phyloP scores from a whole-genome alignment of 2,888 invertebrate genomes.

The Napeogenes sylphis region DNA sequence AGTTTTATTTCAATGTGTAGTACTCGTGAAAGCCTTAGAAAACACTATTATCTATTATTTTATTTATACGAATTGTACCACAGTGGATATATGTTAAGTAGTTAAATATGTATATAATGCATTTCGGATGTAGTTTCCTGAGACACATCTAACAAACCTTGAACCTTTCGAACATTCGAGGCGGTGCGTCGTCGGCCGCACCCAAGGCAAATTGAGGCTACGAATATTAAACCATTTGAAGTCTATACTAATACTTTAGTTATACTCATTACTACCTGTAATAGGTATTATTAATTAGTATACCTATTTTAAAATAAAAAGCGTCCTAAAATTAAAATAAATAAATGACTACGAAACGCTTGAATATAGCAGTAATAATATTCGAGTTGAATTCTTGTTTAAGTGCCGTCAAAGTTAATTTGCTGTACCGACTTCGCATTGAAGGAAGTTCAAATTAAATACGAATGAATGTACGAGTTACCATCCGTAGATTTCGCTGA shows the following conservation, averaged over 20 bases:
- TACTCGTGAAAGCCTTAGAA: no score
- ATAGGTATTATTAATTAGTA: no score
- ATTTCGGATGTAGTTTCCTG: neutral
- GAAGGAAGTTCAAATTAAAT: slow-evolving; percentile 16
- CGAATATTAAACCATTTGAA: slow-evolving; percentile 39
- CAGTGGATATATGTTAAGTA: no score
- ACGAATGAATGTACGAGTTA: slow-evolving; percentile 12
- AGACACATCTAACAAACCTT: slow-evolving; percentile 42
- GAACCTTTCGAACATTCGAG: slow-evolving; percentile 48
- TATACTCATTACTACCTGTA: no score
- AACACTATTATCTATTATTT: no score
- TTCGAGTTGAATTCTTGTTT: no score
- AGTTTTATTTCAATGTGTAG: no score
- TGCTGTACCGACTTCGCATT: slow-evolving; percentile 8
- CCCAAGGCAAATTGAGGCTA: slow-evolving; percentile 51
- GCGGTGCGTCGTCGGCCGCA: slow-evolving; percentile 41
- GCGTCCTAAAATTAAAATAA: neutral
- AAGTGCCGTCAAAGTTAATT: slow-evolving; percentile 9
- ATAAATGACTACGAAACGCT: neutral
- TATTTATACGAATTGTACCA: no score
- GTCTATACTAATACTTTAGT: slow-evolving; percentile 1
- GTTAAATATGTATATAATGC: no score
- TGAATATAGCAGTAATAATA: no score
- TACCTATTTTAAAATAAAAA: neutral
- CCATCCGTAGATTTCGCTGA: slow-evolving; percentile 19